Conservation (phyloP, 2,113 vertebrate species). For the Lasiurus borealis region DNA sequence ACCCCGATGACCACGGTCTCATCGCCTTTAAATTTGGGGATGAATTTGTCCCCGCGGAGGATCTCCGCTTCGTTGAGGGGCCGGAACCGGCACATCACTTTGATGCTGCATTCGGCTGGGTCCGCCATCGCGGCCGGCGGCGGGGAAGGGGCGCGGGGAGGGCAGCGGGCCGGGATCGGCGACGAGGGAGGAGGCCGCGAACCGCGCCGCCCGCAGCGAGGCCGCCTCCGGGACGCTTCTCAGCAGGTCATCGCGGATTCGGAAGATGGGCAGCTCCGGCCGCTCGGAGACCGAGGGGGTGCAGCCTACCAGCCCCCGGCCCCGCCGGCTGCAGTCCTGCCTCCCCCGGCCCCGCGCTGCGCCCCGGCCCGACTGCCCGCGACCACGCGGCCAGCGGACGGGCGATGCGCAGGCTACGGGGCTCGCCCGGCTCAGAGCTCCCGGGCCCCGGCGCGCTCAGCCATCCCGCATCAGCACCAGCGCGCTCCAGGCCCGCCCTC, state of each 20-base stretch:
- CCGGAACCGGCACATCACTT: conserved; percentile 97
- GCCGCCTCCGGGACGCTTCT: conserved; percentile 65
- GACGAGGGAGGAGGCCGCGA: conserved; percentile 21
- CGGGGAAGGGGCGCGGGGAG: conserved; percentile 66
- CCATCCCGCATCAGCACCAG: conserved; percentile 86
- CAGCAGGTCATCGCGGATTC: conserved; percentile 77
- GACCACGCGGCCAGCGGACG: conserved; percentile 40
- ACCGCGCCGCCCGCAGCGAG: conserved; percentile 58
- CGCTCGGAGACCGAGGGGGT: background rate
- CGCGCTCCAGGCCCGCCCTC: conserved; percentile 67
- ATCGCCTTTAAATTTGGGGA: conserved; percentile 95
- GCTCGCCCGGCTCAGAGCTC: conserved; percentile 75
- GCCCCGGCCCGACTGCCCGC: conserved; percentile 47
- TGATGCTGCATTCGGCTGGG: conserved; percentile 94
- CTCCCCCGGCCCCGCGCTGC: background rate
- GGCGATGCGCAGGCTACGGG: conserved; percentile 68
- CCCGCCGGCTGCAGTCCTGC: conserved; percentile 25
- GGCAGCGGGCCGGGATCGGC: conserved; percentile 67
- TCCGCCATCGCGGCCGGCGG: conserved; percentile 89
- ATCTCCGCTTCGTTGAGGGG: conserved; percentile 94
- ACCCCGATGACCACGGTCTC: conserved; percentile 96
- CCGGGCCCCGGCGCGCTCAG: conserved; percentile 69
- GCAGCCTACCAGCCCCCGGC: background rate
- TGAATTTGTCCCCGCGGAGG: conserved; percentile 92
- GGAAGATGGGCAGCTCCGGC: background rate